Base-by-base conservation (phyloP, 2,797 vertebrate species). In the Sebastes minor region DNA sequence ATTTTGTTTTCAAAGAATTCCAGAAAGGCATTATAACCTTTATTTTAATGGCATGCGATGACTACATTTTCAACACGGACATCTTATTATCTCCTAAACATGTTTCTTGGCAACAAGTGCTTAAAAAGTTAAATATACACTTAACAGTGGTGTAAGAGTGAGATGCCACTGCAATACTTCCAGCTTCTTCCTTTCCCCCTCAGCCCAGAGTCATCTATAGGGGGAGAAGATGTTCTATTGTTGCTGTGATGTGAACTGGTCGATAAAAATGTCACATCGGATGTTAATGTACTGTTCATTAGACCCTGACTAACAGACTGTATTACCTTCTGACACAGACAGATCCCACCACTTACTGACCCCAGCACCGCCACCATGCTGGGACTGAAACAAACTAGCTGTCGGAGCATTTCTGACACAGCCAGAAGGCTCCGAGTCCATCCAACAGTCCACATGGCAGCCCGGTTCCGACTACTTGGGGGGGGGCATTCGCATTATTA, bases 401-500 rank as follows among this genome's bases (percentile, higher is more conserved):
- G 65, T 35, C 11, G 23, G 68, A 57, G 69, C 49, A 64, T 84
- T 88, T 76, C 33, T 61, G 72, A 76, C 66, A 57, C 30, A 57
- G 65, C 60, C 52, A n/a, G 56, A 73, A 72, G 60, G 56, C 71
- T 23, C n/a, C 18, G 5, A 76, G 49, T 85, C 83, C 75, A 62
- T 84, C 82, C 67, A 69, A 8, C 61, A 61, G 68, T 65, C 78
- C 66, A 68, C 78, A 61, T 55, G 78, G 66, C 4, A 16, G 68
- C 49, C 71, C 3, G 12, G 38, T 66, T 57, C 62, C 3, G 13
- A 42, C 52, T 42, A 46, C 73, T 62, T 28, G 7, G 72, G 18
- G 25, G 5, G 46, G 20, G 28, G 8, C 33, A 11, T 49, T 80
- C 60, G 66, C 68, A 67, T 86, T 89, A 89, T 88, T 90, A 92